Conservation (phyloP, 2,888 invertebrate genomes). For the Drosophila nr. fundita region DNA sequence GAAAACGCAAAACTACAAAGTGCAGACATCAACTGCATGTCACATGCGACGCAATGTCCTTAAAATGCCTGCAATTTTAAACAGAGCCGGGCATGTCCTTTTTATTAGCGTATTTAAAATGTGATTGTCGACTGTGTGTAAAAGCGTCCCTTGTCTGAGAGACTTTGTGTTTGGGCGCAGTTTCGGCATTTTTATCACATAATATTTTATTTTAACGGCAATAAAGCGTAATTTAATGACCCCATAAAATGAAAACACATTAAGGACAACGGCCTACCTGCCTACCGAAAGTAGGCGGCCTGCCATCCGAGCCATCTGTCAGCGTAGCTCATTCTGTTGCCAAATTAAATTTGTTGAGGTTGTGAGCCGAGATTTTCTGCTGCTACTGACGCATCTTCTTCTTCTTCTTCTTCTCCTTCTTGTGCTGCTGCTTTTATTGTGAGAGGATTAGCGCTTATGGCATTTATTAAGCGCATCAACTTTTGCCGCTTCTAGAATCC, state of each 20-base stretch:
- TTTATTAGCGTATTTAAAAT: constrained; percentile 67
- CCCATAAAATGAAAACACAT: constrained; percentile 81
- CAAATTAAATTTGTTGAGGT: constrained; percentile 70
- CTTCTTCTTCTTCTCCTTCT: background rate
- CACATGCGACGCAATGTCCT: constrained; percentile 11
- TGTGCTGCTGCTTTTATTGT: constrained; percentile 15
- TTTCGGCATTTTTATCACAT: constrained; percentile 79
- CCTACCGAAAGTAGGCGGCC: constrained; percentile 6
- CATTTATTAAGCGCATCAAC: constrained; percentile 61
- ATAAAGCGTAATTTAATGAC: constrained; percentile 82
- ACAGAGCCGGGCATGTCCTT: constrained; percentile 23
- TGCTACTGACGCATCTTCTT: constrained; percentile 3
- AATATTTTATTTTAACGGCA: constrained; percentile 82
- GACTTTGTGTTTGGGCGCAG: constrained; percentile 32
- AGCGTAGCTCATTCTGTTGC: constrained; percentile 68
- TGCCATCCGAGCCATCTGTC: constrained; percentile 61
- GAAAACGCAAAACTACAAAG: constrained; percentile 4
- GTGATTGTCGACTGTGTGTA: constrained; percentile 40
- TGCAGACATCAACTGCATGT: constrained; percentile 24
- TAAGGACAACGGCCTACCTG: constrained; percentile 57
- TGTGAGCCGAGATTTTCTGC: constrained; percentile 40
- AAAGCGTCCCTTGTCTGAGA: constrained; percentile 13
- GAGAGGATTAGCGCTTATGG: constrained; percentile 47
- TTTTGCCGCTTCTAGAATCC: constrained; percentile 35
- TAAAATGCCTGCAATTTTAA: constrained; percentile 14